Evolutionary conservation across 2,888 invertebrate genomes (phyloP), one percentile per base, ranked within the genome.

Genomic region (Troglohyphantes excavatus): DNA sequence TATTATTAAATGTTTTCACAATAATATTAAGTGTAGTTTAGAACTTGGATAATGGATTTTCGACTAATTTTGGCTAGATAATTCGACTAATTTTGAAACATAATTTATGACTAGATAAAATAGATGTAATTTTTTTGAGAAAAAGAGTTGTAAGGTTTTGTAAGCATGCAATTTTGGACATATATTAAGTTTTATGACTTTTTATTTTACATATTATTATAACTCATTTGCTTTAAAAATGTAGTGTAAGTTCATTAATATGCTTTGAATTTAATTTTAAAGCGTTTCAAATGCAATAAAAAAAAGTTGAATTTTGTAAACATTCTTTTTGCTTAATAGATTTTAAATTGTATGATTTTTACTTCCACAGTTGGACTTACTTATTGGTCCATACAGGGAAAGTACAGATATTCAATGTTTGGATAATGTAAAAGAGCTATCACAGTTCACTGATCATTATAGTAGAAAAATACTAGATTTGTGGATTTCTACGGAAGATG

Each of bases 391-490:
- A 27, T 5, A 19, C 9, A 19, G 0, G 21, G 63, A 67, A 21
- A 21, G 29, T 21, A 21, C 43, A 26, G 59, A 61, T 11, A 17
- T 70, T 43, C n/a, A 7, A 17, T 72, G 13, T 79, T 79, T 87
- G n/a, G 72, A 83, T 68, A 39, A 72, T 19, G 13, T 70, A 11
- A 26, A 29, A 43, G n/a, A 65, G 6, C 75, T 88, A 17, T 23
- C 9, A 21, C 21, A 68, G 43, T 88, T 82, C 59, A 67, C 27
- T 33, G 76, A 82, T 46, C 2, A 29, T 39, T 82, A 59, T 13
- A 76, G 82, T 27, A 82, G 76, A 17, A 68, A 23, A 73, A 75
- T 88, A n/a, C 70, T 85, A 43, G 39, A 78, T 39, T 29, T 21
- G 13, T 85, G 85, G 85, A 1, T 3, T 17, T 19, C 63, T n/a